Percentiles rank a stretch among this genome's conserved stretches.
Conservation (phyloP, 2,888 invertebrate species). For the Tromatobia lineatoria region DNA sequence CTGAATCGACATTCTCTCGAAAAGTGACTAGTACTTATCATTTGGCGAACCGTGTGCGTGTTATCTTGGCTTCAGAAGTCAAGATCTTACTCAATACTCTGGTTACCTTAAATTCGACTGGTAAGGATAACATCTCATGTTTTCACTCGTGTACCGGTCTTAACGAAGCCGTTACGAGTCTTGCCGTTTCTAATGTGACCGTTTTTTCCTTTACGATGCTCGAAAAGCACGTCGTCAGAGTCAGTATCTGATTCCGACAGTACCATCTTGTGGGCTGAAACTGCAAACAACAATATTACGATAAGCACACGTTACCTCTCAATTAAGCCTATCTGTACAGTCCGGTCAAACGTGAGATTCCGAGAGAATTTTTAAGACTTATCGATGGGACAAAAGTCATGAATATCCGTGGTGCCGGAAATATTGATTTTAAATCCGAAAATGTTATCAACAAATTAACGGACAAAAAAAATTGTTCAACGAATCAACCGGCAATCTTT, state of each 20-base stretch:
- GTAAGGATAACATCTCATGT: slow-evolving; percentile 82
- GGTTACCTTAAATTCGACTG: slow-evolving; percentile 30
- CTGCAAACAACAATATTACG: slow-evolving; percentile 84
- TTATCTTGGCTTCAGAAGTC: slow-evolving; percentile 12
- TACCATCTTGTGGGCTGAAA: slow-evolving; percentile 87
- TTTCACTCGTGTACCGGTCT: slow-evolving; percentile 86
- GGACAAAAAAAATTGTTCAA: too few relatives aligned
- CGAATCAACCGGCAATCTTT: too few relatives aligned
- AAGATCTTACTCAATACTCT: slow-evolving; percentile 24
- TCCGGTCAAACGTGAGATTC: too few relatives aligned
- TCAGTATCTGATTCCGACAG: slow-evolving; percentile 93
- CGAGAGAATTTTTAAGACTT: too few relatives aligned
- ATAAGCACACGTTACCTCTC: background rate
- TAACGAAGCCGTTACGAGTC: slow-evolving; percentile 87
- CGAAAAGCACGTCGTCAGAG: slow-evolving; percentile 93
- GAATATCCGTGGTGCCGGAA: too few relatives aligned
- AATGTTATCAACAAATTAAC: too few relatives aligned
- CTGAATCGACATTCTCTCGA: slow-evolving; percentile 47
- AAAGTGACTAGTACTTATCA: slow-evolving; percentile 57
- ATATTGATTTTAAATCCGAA: too few relatives aligned
- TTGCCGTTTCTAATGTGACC: slow-evolving; percentile 86
- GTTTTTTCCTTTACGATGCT: slow-evolving; percentile 89
- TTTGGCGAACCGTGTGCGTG: slow-evolving; percentile 51
- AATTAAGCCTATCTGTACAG: too few relatives aligned
- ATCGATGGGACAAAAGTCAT: too few relatives aligned